Evolutionary conservation across 1,140 invertebrate genomes (phyloP).

Genomic region (Potamilus streckersoni): DNA sequence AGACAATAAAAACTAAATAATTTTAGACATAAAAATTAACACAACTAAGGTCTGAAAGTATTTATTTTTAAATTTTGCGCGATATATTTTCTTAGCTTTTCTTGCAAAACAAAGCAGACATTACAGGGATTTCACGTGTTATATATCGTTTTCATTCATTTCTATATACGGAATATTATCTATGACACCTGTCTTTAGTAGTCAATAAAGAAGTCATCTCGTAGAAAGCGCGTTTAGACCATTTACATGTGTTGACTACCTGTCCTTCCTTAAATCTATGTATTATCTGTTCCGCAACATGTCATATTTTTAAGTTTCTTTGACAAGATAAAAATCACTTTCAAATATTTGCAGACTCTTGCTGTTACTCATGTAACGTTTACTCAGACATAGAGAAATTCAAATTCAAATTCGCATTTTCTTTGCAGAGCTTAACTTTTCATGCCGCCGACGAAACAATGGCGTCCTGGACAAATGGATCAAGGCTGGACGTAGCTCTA

Average conservation of each 20-base stretch:
- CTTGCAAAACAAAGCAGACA: no score
- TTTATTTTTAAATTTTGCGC: background rate
- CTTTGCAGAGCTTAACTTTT: constrained; percentile 7
- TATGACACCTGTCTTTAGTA: no score
- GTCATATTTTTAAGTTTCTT: background rate
- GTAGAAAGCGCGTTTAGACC: no score
- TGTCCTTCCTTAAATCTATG: no score
- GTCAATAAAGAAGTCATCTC: no score
- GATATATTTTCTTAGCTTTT: no score
- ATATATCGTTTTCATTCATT: no score
- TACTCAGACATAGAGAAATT: no score
- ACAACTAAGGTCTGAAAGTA: background rate
- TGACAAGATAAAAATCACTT: no score
- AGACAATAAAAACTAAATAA: background rate
- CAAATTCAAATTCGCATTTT: background rate
- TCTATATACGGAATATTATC: no score
- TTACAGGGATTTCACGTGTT: no score
- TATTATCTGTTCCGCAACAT: background rate
- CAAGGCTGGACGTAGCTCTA: constrained; percentile 3
- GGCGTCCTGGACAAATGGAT: constrained; percentile 12
- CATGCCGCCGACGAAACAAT: constrained; percentile 13
- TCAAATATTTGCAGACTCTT: background rate
- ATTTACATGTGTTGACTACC: no score
- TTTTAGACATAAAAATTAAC: background rate
- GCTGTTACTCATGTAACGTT: background rate